phyloP scores from a whole-genome alignment of 2,888 invertebrate genomes.

The Stratiomys singularior region DNA sequence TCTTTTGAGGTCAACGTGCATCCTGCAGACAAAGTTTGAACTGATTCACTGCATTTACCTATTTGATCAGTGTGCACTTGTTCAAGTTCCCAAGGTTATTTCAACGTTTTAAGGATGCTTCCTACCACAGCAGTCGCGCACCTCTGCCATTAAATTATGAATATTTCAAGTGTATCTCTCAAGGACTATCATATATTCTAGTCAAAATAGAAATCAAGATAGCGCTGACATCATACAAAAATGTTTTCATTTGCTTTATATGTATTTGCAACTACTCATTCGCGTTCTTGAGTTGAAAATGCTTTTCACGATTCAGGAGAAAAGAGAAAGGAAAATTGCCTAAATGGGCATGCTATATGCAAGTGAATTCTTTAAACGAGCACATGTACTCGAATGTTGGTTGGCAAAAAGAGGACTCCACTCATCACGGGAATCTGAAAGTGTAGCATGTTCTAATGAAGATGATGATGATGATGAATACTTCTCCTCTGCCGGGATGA shows the following conservation, averaged over 20 bases:
- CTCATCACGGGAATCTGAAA: not conserved
- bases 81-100: no score
- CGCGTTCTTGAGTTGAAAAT: not conserved
- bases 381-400: not conserved
- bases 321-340: not conserved
- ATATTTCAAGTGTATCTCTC: not conserved
- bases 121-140: no score
- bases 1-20: no score
- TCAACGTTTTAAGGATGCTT: no score
- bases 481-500: not conserved
- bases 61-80: no score
- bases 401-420: not conserved
- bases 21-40: no score
- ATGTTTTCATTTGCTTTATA: conserved; percentile 25
- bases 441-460: conserved; percentile 21
- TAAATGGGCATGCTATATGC: not conserved
- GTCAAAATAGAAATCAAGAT: not conserved
- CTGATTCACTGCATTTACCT: no score
- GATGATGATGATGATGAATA: conserved; percentile 2
- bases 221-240: not conserved
- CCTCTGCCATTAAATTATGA: not conserved
- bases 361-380: not conserved
- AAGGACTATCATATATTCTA: conserved; percentile 1
- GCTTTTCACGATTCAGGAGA: not conserved
- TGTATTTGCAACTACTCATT: conserved; percentile 19